Evolutionary conservation across 2,113 vertebrate genomes (phyloP), one percentile per base, ranked within the genome.

Genomic region (Capra hircus): DNA sequence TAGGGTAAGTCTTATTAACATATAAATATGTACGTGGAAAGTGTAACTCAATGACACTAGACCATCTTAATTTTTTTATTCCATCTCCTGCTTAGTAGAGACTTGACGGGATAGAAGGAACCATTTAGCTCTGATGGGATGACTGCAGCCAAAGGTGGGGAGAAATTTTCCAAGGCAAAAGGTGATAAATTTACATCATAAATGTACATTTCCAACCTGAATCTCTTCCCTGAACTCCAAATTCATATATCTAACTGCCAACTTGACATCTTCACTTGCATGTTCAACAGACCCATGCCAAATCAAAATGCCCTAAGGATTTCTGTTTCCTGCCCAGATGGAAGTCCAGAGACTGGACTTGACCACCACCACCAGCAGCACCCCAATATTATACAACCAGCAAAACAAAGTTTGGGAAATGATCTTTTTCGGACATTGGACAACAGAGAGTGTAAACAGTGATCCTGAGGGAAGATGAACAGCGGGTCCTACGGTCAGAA

Each of bases 61-160:
- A 52, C 81, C 27, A 43, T 28, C 5, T 36, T 55, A 77, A 82
- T 90, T 85, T 67, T 64, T 91, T 77, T 90, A 85, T 6, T 88
- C 28, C 57, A 5, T 83, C 43, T 97, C 36, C 92, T 90, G 45
- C 55, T 90, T 59, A 53, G 43, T 59, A 74, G 28, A 91, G 19
- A 64, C 12, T 74, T 74, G 4, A 57, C 6, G 55, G 6, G 36
- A 62, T 16, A 77, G 17, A 86, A 52, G 30, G 48, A 95, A 50
- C 5, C 64, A 53, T 67, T 78, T 60, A 43, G 13, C 86, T 90
- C 48, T 86, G 36, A 64, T 74, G 50, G 78, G 40, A 43, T 9
- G 9, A 11, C 30, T 53, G 19, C 13, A 78, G 36, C 23, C 40
- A 60, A 45, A 59, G 28, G 9, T 40, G 5, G 40, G 27, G 23